Base-by-base conservation (phyloP, 2,888 invertebrate species). In the Cheilosia variabilis region DNA sequence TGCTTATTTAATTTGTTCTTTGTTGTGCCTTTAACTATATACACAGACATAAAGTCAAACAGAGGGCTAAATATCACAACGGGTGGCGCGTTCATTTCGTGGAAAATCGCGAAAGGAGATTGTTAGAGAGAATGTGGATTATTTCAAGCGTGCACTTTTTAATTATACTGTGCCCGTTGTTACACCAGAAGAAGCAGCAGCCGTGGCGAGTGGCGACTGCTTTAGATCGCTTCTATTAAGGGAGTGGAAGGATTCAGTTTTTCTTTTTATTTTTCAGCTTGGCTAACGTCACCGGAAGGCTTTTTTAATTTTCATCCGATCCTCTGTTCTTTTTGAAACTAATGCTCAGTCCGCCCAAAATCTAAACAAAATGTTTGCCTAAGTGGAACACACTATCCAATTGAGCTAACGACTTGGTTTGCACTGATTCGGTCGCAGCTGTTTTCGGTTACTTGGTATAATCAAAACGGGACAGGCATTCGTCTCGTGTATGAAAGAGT, bases 61-160 rank as follows among this genome's bases (percentile, higher is more conserved):
- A 77, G 55, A 63, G 69, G 65, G 66, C 82, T 77, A 66, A 77
- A 62, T 82, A 60, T 57, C 60, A 43, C 37, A 60, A 4, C 60
- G 37, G 66, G 27, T 17, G 45, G 27, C 34, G 63, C 52, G 22
- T 58, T 17, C 53, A 47, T 82, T 76, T 77, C 58, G 43, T 52
- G 27, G 53, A 19, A 57, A 66, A 72, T 62, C 15, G 22, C 31
- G 41, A 55, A 77, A 77, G 41, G 66, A 72, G 66, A 77, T 72
- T 72, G 60, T 72, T 72, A 37, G 53, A 43, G 43, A 60, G 71
- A 66, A 60, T 53, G 60, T 41, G 53, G 6, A 45, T 27, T 72
- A 66, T 68, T 77, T 68, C 27, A 77, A 72, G 77, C 82, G 66
- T 82, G 62, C 72, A 68, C 50, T 82, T 82, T 82, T 77, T 82